Conservation (phyloP, 2,888 invertebrate genomes). For the Synanthedon myopaeformis region DNA sequence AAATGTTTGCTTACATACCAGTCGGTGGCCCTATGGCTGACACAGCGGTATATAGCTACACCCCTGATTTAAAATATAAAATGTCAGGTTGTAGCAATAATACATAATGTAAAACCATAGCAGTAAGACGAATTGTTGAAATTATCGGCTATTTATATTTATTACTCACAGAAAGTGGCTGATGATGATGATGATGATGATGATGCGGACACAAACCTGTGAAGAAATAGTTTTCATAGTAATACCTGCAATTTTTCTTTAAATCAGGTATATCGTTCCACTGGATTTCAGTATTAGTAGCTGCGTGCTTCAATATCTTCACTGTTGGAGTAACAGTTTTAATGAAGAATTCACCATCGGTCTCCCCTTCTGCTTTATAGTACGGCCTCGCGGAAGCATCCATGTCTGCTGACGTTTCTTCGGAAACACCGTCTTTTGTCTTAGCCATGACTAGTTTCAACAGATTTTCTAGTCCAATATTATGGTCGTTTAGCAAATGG, state of each 20-base stretch:
- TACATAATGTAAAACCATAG: too few relatives aligned
- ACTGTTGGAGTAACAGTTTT: slow-evolving; percentile 47
- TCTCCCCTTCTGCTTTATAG: slow-evolving; percentile 34
- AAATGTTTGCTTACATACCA: too few relatives aligned
- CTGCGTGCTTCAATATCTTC: slow-evolving; percentile 42
- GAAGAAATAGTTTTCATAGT: not conserved
- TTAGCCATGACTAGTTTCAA: slow-evolving; percentile 54
- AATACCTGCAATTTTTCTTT: slow-evolving; percentile 23
- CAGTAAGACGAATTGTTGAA: too few relatives aligned
- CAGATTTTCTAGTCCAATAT: slow-evolving; percentile 47
- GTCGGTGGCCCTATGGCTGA: too few relatives aligned
- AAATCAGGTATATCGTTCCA: slow-evolving; percentile 33
- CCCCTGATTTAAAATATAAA: too few relatives aligned
- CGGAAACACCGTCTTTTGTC: slow-evolving; percentile 44
- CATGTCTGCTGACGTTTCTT: slow-evolving; percentile 15
- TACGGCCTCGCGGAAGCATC: slow-evolving; percentile 37
- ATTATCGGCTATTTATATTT: too few relatives aligned
- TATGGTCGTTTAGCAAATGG: slow-evolving; percentile 51
- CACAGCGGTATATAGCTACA: too few relatives aligned
- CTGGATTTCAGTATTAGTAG: slow-evolving; percentile 40
- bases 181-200: too few relatives aligned
- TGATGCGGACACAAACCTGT: too few relatives aligned
- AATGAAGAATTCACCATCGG: slow-evolving; percentile 48
- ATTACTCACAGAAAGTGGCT: too few relatives aligned
- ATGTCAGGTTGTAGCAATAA: too few relatives aligned